Base-by-base conservation (phyloP, 2,888 invertebrate genomes). In the Troilus luridus region DNA sequence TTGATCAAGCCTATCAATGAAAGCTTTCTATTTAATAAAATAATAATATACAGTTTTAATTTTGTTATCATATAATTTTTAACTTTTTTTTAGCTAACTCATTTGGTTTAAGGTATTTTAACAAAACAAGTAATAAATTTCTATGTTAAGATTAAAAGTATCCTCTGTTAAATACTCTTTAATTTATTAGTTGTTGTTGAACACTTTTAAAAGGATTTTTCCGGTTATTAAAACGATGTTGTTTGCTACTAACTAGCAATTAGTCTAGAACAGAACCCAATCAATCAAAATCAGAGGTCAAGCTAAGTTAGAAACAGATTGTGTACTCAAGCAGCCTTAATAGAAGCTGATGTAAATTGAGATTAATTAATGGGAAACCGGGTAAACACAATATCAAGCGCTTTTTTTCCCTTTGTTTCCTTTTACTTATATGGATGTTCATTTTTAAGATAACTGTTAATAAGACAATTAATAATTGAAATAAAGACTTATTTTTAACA, bases 281-380 rank as follows among this genome's bases (percentile, higher is more conserved):
- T 77, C 72, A 77, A 77, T 77, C 72, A 77, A 77, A 77, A 27
- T 77, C 27, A 27, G 72, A 77, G 72, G 72, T 77, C 72, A 77
- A 41, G 17, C 19, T 27, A 77, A 41, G n/a, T 41, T 77, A 17
- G 41, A 77, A 77, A 77, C 41, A 77, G 72, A 77, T 77, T 77
- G 72, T 77, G 27, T 77, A 77, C 27, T 41, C 17, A 77, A 41
- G 27, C 72, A 19, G 19, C 27, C 8, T 41, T 77, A 27, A 77
- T 77, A 77, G 27, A 77, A 41, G 41, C 41, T 77, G 72, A 77
- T 77, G 27, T 77, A 41, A 41, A 77, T 27, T 72, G 72, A 72
- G 72, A 72, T 72, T 72, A 72, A 1, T 77, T 77, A 77, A 77
- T 77, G 72, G 27, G 41, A 41, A 77, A 77, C 41, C 27, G 21